phyloP scores from a whole-genome alignment of 2,888 invertebrate genomes.

The Campopleginae sp. region DNA sequence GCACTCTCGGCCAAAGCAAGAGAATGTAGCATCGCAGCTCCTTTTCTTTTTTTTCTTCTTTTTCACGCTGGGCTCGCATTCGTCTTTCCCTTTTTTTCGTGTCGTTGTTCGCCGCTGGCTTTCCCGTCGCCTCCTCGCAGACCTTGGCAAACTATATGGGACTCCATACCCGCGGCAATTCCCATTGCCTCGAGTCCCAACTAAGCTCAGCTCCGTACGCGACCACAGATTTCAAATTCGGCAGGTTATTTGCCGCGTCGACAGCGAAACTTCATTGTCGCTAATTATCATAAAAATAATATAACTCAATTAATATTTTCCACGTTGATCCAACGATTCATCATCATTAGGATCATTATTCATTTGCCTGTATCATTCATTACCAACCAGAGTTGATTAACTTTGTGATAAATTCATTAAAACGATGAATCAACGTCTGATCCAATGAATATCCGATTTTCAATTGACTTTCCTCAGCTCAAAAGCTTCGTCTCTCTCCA shows the following conservation, averaged over 20 bases:
- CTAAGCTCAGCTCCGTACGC: slow-evolving; percentile 7
- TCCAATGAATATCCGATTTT: slow-evolving; percentile 22
- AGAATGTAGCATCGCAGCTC: slow-evolving; percentile 51
- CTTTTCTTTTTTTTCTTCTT: background rate
- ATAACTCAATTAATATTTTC: background rate
- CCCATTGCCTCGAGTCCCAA: slow-evolving; percentile 43
- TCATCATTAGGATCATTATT: slow-evolving; percentile 28
- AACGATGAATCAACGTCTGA: slow-evolving; percentile 12
- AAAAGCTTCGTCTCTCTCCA: background rate
- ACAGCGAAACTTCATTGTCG: background rate
- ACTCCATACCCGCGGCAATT: slow-evolving; percentile 43
- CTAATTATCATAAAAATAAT: background rate
- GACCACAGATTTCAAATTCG: background rate
- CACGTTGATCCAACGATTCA: background rate
- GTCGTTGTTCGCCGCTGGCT: slow-evolving; percentile 17
- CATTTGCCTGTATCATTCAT: background rate
- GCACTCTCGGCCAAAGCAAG: slow-evolving; percentile 62
- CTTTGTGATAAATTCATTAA: slow-evolving; percentile 7
- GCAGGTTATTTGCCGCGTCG: too few species aligned
- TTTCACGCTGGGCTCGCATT: slow-evolving; percentile 1
- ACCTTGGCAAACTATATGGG: slow-evolving; percentile 18
- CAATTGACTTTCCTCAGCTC: background rate
- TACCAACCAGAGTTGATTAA: slow-evolving; percentile 8
- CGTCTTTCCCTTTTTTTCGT: slow-evolving; percentile 26
- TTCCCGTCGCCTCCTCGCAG: slow-evolving; percentile 26